Percentiles rank a stretch among this genome's conserved stretches.
phyloP scores from a whole-genome alignment of 2,113 vertebrate genomes.

The Cricetomys ansorgei region DNA sequence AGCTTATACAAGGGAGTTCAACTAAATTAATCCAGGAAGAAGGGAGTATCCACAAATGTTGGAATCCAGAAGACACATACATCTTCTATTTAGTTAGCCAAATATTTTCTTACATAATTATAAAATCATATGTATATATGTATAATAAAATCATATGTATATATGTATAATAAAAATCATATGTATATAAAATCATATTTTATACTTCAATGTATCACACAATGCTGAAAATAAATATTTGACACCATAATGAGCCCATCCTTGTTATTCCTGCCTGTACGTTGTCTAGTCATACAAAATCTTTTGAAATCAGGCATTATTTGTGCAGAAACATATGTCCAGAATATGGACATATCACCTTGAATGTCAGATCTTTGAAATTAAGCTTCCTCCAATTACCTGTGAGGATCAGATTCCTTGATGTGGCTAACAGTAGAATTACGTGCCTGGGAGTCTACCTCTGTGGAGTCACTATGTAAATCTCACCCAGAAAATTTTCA shows the following conservation, averaged over 20 bases:
- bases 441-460: not conserved
- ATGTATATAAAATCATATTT: not conserved
- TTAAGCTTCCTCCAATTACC: not conserved
- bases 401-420: not conserved
- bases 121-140: not conserved
- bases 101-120: not conserved
- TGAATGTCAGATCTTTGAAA: not conserved
- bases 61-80: not conserved
- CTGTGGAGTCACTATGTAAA: not conserved
- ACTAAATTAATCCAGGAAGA: not conserved
- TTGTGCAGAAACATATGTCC: too few relatives aligned
- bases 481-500: not conserved
- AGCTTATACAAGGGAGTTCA: accelerated
- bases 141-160: not conserved
- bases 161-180: too few relatives aligned
- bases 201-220: not conserved
- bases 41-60: not conserved
- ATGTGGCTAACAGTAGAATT: not conserved
- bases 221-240: not conserved
- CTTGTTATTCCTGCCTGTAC: not conserved
- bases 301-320: not conserved
- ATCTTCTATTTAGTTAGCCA: not conserved
- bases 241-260: not conserved
- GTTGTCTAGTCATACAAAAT: not conserved
- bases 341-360: not conserved